Conservation (phyloP, 2,888 invertebrate species). For the Mesorhabditis spiculigera region DNA sequence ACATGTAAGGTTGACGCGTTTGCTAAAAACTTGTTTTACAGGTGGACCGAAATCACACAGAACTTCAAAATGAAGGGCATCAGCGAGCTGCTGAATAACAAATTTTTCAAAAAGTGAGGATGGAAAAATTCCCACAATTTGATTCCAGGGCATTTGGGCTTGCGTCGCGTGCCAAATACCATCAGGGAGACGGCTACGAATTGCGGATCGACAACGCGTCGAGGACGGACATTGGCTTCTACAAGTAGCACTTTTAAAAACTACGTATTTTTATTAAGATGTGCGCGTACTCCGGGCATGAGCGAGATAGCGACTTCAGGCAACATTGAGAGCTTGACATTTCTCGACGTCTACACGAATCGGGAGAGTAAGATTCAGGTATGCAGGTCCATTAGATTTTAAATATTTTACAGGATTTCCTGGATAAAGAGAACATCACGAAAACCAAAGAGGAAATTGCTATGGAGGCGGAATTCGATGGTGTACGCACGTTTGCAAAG, state of each 20-base stretch:
- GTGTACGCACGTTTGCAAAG: neutral
- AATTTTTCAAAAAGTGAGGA: neutral
- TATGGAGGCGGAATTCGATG: neutral
- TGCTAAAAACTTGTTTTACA: neutral
- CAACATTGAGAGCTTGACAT: neutral
- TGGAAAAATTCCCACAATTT: neutral
- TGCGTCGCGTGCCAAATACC: neutral
- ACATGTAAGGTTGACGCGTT: neutral
- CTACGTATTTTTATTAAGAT: neutral
- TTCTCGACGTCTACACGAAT: slow-evolving; percentile 1
- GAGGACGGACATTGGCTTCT: neutral
- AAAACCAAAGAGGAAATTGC: neutral
- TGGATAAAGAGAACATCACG: neutral
- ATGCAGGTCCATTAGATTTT: neutral
- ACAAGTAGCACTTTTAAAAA: neutral
- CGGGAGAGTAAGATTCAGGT: neutral
- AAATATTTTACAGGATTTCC: neutral
- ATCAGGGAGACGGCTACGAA: slow-evolving; percentile 1
- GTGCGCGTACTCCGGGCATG: neutral
- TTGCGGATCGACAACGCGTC: slow-evolving; percentile 1
- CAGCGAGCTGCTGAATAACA: neutral
- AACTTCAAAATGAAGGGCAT: neutral
- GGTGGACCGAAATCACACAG: neutral
- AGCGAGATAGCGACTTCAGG: neutral
- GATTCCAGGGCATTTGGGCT: neutral